A percentile compares a stretch with the other conserved stretches of the same genome.
phyloP scores from a whole-genome alignment of 92 coral and sea anemone species.

The Heliopora coerulea region DNA sequence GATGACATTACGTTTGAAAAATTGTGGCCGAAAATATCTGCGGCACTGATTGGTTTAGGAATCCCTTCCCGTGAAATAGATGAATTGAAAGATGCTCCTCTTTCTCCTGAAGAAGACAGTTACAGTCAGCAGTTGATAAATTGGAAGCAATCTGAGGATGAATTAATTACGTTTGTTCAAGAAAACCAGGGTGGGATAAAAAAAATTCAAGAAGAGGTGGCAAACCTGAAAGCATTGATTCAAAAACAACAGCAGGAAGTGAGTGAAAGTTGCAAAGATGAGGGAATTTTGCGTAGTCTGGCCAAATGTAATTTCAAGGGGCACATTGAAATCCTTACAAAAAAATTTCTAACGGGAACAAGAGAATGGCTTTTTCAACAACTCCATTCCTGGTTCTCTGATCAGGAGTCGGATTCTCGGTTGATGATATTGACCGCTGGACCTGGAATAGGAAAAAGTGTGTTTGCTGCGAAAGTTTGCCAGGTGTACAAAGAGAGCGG shows the following conservation, averaged over 20 bases:
- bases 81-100: conserved; percentile 32
- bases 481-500: conserved; percentile 9
- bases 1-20: conserved; percentile 32
- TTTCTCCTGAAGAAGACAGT: conserved; percentile 31
- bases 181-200: neutral
- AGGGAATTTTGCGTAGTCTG: neutral
- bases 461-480: conserved; percentile 36
- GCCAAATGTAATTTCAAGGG: conserved; percentile 30
- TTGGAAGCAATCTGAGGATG: conserved; percentile 5
- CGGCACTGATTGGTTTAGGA: conserved; percentile 35
- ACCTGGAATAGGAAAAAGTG: conserved; percentile 47
- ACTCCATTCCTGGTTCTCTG: conserved; percentile 16
- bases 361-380: conserved; percentile 38
- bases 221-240: too few relatives aligned
- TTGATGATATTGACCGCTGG: conserved; percentile 31
- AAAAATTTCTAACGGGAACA: conserved; percentile 24
- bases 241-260: too few relatives aligned
- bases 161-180: neutral
- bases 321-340: conserved; percentile 28
- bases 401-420: conserved; percentile 7
- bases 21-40: conserved; percentile 41
- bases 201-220: neutral
- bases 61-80: conserved; percentile 27
- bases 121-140: neutral
- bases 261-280: too few relatives aligned